Conservation (phyloP, 2,888 invertebrate species). For the Chouioia cunea region DNA sequence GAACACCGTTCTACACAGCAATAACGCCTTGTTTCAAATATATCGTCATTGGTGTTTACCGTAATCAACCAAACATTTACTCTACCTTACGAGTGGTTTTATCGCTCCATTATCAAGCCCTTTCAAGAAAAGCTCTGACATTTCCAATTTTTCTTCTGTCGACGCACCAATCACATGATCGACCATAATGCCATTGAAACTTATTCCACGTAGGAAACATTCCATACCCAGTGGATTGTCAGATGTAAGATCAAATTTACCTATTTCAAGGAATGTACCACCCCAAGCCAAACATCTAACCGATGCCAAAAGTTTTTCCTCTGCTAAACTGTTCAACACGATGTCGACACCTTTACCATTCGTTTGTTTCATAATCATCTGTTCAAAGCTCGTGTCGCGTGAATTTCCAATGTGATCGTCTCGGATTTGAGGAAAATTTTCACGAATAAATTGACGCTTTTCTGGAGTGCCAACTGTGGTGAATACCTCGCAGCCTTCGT, state of each 20-base stretch:
- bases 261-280: constrained; percentile 87
- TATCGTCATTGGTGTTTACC: too few species aligned
- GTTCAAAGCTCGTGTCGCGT: constrained; percentile 87
- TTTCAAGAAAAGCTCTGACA: constrained; percentile 73
- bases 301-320: constrained; percentile 87
- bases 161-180: constrained; percentile 75
- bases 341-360: constrained; percentile 91
- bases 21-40: not conserved
- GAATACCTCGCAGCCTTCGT: constrained; percentile 73
- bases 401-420: constrained; percentile 87
- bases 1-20: constrained; percentile 72
- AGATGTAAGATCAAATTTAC: constrained; percentile 83
- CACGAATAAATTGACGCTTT: constrained; percentile 72
- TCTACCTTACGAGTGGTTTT: constrained; percentile 72
- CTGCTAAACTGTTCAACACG: constrained; percentile 92
- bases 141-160: constrained; percentile 70
- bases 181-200: constrained; percentile 83
- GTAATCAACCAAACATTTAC: not conserved
- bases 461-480: constrained; percentile 74
- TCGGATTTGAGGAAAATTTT: constrained; percentile 71
- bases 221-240: constrained; percentile 77
- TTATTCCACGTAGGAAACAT: constrained; percentile 78
- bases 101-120: constrained; percentile 78
- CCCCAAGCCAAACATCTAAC: constrained; percentile 73
- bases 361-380: constrained; percentile 84